A percentile compares a stretch with the other conserved stretches of the same genome.
Conservation (phyloP, 2,888 invertebrate genomes). For the Holacanthella duospinosa region DNA sequence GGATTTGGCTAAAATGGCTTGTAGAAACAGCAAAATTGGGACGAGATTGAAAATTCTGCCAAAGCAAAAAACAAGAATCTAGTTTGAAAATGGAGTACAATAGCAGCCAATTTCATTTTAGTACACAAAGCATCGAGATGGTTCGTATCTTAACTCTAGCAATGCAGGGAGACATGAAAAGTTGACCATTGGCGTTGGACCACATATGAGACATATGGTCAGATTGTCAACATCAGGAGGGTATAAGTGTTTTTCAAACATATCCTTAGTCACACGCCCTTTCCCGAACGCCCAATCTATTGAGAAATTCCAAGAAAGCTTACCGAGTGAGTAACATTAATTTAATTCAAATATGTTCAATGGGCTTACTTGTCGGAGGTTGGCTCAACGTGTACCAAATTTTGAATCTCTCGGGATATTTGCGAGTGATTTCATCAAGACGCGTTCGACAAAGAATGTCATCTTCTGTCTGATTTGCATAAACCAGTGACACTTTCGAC, state of each 20-base stretch:
- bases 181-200: conserved; percentile 92
- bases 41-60: no score
- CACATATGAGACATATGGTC: conserved; percentile 9
- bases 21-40: no score
- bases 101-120: no score
- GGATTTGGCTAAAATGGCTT: no score
- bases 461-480: conserved; percentile 90
- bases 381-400: conserved; percentile 91
- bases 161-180: conserved; percentile 83
- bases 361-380: conserved; percentile 57
- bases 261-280: conserved; percentile 80
- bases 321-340: no score
- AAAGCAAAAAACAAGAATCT: no score
- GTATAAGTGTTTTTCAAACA: conserved; percentile 74
- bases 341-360: background rate
- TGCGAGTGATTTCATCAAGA: conserved; percentile 61
- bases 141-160: conserved; percentile 73
- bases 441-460: conserved; percentile 85
- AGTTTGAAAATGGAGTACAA: no score
- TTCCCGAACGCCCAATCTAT: conserved; percentile 79
- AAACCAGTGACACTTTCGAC: conserved; percentile 71
- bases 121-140: conserved; percentile 56
- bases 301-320: no score
- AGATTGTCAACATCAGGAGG: conserved; percentile 49
- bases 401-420: conserved; percentile 67